Percentiles rank a stretch among this genome's conserved stretches.
phyloP scores from a whole-genome alignment of 1,140 invertebrate species.

The Euglossa dilemma region DNA sequence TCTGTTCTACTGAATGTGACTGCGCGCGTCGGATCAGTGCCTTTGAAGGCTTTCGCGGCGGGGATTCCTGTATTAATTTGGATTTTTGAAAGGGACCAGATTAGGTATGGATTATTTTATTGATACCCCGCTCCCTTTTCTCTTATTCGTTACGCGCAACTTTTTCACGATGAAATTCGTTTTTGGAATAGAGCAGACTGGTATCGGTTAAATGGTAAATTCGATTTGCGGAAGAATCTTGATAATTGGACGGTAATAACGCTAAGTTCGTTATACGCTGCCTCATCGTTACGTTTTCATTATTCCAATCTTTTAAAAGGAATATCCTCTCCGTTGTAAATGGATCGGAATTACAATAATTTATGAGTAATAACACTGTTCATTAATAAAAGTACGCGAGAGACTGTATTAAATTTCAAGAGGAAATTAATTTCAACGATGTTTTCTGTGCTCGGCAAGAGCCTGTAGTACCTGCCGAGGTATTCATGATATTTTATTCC shows the following conservation, averaged over 20 bases:
- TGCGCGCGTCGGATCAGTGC: no score
- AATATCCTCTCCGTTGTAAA: neutral
- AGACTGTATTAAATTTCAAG: neutral
- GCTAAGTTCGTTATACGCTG: no score
- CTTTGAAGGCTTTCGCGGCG: neutral
- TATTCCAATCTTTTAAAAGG: neutral
- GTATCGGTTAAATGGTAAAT: neutral
- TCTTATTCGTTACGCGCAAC: no score
- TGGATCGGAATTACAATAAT: neutral
- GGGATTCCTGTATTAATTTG: neutral
- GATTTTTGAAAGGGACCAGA: neutral
- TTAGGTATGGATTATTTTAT: neutral
- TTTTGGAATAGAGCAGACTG: no score
- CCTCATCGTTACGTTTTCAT: neutral
- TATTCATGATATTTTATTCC: neutral
- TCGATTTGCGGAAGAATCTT: neutral
- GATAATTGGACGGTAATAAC: neutral
- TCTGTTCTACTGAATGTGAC: neutral
- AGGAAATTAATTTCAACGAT: constrained; percentile 9
- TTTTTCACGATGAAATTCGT: no score
- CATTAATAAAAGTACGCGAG: neutral
- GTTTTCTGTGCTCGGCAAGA: neutral
- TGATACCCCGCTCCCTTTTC: no score
- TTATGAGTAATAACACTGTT: neutral
- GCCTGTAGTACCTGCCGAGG: neutral